These are phyloP conservation scores for Drosophila differens DNA, from an alignment of 2,888 invertebrate genomes.

Conservation along the genomic window DNA sequence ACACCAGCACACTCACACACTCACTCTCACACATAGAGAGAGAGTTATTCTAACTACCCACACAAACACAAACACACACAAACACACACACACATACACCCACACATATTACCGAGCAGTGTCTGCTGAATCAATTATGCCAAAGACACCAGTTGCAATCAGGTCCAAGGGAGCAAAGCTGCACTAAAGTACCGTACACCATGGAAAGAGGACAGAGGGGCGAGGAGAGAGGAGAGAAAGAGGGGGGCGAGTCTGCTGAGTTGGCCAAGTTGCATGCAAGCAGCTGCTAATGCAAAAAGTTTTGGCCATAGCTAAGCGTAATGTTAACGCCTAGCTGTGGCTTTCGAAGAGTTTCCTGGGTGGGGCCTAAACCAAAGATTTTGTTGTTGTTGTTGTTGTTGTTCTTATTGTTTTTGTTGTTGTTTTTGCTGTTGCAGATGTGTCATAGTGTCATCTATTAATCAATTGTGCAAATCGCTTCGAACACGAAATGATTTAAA, in stretches of 20 bases:
- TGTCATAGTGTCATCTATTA: conserved; percentile 38
- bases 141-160: conserved; percentile 72
- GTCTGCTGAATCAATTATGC: conserved; percentile 77
- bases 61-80: conserved; percentile 3
- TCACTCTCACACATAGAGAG: conserved; percentile 1
- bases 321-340: conserved; percentile 59
- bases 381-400: not conserved
- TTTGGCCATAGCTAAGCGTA: conserved; percentile 51
- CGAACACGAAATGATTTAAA: conserved; percentile 17
- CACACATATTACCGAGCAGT: conserved; percentile 28
- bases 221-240: too few relatives aligned
- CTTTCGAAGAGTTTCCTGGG: not conserved
- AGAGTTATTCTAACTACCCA: conserved; percentile 28
- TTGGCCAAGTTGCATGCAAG: conserved; percentile 52
- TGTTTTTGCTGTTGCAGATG: not conserved
- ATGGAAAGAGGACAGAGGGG: not conserved
- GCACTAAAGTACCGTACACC: conserved; percentile 26
- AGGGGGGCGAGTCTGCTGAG: conserved; percentile 31
- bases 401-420: not conserved
- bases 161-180: conserved; percentile 27
- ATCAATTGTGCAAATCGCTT: conserved; percentile 33
- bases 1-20: conserved; percentile 25
- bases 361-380: not conserved
- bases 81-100: conserved; percentile 7
- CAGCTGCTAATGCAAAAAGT: conserved; percentile 75